A percentile compares a stretch with the other conserved stretches of the same genome.
These are phyloP conservation scores for Hemistola chrysoprasaria DNA, from an alignment of 2,888 invertebrate genomes.

Conservation along the genomic window DNA sequence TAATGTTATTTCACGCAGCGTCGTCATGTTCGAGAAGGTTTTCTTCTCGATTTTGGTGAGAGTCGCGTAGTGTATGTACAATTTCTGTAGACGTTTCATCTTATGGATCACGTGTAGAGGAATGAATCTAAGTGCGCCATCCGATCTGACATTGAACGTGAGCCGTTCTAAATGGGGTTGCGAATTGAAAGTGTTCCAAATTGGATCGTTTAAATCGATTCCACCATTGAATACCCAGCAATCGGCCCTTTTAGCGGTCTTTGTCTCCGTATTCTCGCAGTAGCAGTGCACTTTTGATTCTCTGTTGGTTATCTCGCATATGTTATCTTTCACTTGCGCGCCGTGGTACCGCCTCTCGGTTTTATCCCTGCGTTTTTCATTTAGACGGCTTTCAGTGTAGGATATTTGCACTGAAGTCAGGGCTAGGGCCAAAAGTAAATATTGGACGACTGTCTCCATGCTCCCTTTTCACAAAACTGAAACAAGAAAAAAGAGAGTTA, in stretches of 20 bases:
- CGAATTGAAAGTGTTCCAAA: conserved; percentile 88
- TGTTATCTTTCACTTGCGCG: conserved; percentile 72
- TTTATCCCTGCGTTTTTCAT: conserved; percentile 80
- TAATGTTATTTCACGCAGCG: conserved; percentile 86
- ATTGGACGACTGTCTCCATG: conserved; percentile 75
- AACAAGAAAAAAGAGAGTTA: conserved; percentile 61
- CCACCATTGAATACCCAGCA: conserved; percentile 90
- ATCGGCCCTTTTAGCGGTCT: conserved; percentile 85
- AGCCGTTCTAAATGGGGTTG: conserved; percentile 86
- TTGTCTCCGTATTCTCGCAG: conserved; percentile 82
- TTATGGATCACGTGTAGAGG: conserved; percentile 86
- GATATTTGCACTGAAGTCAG: conserved; percentile 80
- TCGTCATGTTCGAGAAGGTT: conserved; percentile 89
- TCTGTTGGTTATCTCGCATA: conserved; percentile 81
- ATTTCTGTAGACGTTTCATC: conserved; percentile 84
- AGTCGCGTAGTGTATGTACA: conserved; percentile 88
- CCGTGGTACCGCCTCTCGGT: conserved; percentile 68
- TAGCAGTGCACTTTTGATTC: conserved; percentile 85
- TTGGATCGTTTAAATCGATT: conserved; percentile 84
- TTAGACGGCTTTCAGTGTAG: conserved; percentile 76
- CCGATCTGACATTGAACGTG: conserved; percentile 86
- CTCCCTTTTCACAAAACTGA: conserved; percentile 57
- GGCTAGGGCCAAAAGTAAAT: conserved; percentile 76
- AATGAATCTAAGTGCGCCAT: conserved; percentile 86
- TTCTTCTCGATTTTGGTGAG: conserved; percentile 86